Percentiles rank a stretch among this genome's conserved stretches.
Conservation (phyloP, 35 echinoderm and acorn worm genomes). For the Heliocidaris erythrogramma region DNA sequence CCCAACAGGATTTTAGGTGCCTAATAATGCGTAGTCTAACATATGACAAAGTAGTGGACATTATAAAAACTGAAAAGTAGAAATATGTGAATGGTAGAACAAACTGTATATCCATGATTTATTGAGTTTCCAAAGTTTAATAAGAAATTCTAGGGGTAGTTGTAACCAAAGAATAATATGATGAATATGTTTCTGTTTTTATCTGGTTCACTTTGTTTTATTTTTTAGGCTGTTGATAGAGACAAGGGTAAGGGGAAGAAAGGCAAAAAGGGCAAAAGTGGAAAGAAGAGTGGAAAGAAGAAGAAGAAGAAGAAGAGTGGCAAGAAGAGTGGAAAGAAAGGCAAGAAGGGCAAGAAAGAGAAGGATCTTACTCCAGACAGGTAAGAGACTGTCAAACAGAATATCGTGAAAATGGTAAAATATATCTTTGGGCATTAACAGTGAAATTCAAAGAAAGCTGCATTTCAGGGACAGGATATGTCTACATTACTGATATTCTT, state of each 20-base stretch:
- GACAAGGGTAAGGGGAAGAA: slow-evolving; percentile 99
- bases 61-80: neutral
- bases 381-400: slow-evolving; percentile 41
- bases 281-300: slow-evolving; percentile 99
- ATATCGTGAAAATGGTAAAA: no score
- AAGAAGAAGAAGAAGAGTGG: slow-evolving; percentile 99
- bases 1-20: neutral
- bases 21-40: neutral
- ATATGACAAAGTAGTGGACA: neutral
- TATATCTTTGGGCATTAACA: no score
- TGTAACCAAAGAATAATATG: neutral
- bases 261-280: slow-evolving; percentile 99
- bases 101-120: neutral
- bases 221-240: slow-evolving; percentile 87
- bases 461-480: no score
- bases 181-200: neutral
- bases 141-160: neutral
- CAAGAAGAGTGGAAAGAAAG: slow-evolving; percentile 98
- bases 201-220: neutral
- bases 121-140: neutral
- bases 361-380: slow-evolving; percentile 98
- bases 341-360: slow-evolving; percentile 96
- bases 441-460: no score
- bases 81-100: neutral
- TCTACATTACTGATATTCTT: no score